Evolutionary conservation across 2,888 invertebrate species (phyloP), one percentile per base, ranked within the genome.

Genomic region (Leptopilina myrica): DNA sequence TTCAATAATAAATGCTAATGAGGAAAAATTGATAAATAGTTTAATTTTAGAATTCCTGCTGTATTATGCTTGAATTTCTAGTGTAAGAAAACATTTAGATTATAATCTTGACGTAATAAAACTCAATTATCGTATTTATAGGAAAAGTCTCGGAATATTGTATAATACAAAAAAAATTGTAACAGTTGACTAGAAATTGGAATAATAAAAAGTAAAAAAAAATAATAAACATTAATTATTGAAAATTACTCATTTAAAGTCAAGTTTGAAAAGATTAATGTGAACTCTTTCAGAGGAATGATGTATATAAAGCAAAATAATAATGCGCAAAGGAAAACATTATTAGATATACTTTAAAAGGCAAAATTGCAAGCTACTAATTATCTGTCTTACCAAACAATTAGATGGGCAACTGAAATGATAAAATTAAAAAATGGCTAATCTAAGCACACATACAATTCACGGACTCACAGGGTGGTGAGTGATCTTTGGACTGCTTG

Each of bases 391-490:
- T 59, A 59, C n/a, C 59, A 15, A 62, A 62, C 6, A 62, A 62
- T 62, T 62, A 5, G 20, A 26, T 20, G 14, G 12, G 49, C 20
- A 46, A 46, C 9, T 67, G 12, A 69, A 56, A 26, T n/a, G 11
- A n/a, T 53, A 56, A 56, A 73, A 26, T 64, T 76, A 49, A 88
- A 89, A 88, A 86, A 83, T 88, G 83, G 87, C 90, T 89, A 90
- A 87, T 89, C 88, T 88, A 90, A 86, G 89, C 89, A 90, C 91
- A 91, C 91, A 91, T 92, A 92, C 91, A 91, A 85, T 91, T 90
- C 84, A 90, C 86, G 81, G 87, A 91, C 91, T 91, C 92, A 91
- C 91, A 91, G 86, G 92, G 91, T 89, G 91, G 89, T 88, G 91
- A 91, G 88, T 89, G 89, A 83, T 86, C 89, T 80, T 87, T 89